Base-by-base conservation (phyloP, 2,113 vertebrate genomes). In the Aegotheles bennettii region DNA sequence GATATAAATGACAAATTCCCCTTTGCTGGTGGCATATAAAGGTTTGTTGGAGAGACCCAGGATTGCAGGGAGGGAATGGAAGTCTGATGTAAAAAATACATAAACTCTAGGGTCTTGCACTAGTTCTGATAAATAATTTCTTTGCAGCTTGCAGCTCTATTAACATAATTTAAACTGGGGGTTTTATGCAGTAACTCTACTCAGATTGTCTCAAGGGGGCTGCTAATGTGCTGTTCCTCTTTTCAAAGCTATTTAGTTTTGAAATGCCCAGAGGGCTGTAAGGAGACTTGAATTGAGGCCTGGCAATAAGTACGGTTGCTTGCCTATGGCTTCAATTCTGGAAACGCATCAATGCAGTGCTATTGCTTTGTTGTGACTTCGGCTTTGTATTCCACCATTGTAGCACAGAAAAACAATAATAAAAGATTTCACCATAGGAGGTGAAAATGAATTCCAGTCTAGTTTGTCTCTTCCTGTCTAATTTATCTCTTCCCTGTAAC, bases 71-170 rank as follows among this genome's bases (percentile, higher is more conserved):
- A 31, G 75, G n/a, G 26, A 90, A 56, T 54, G 57, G 57, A 79
- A 67, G 29, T 50, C 78, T 84, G 70, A 19, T 36, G 78, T 94
- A 87, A 87, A 96, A 97, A 93, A 87, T 84, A 25, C 8, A 89
- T 94, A 90, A 91, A 82, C 95, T 95, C 90, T 76, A 71, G 82
- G 67, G 85, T 92, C 84, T 77, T 92, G 69, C 79, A 57, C 94
- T 96, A 93, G n/a, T 94, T 96, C 75, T 89, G 94, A 96, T 94
- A 96, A 97, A 97, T 96, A 95, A 96, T 96, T 96, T 96, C 93
- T 94, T 94, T 95, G 89, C 84, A 87, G 77, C 82, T 87, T 70
- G 48, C 80, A 96, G 89, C 40, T 87, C 80, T 93, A 94, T 95
- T 97, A 96, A 84, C 93, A 94, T 95, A 96, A 96, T 96, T 96